phyloP scores from a whole-genome alignment of 1,140 invertebrate species.

The Cydia fagiglandana region DNA sequence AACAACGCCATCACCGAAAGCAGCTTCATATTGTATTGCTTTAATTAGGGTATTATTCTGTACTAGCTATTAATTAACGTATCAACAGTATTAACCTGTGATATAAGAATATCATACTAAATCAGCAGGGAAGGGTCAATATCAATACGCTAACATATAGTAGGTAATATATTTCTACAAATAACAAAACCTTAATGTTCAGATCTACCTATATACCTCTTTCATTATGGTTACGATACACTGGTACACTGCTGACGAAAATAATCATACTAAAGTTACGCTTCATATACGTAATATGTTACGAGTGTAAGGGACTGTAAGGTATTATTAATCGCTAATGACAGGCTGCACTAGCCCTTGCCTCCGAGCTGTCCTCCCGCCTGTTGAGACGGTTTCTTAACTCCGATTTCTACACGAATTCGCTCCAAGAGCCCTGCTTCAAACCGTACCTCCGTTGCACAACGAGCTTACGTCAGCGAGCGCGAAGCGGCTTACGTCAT shows the following conservation, averaged over 20 bases:
- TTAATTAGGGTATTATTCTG: too few species aligned
- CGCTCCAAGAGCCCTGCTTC: conserved; percentile 73
- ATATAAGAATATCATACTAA: too few species aligned
- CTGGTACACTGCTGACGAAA: neutral
- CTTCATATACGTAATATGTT: conserved; percentile 32
- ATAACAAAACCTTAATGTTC: too few species aligned
- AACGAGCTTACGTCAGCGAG: conserved; percentile 78
- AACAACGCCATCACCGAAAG: too few species aligned
- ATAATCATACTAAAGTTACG: neutral
- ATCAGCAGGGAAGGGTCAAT: too few species aligned
- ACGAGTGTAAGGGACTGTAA: conserved; percentile 9
- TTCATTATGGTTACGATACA: neutral
- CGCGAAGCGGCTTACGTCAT: conserved; percentile 77
- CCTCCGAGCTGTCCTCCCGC: conserved; percentile 68
- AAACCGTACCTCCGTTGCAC: conserved; percentile 76
- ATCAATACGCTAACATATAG: too few species aligned
- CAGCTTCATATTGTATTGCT: too few species aligned
- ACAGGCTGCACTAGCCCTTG: conserved; percentile 33
- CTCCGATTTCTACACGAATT: conserved; percentile 74
- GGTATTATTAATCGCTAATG: neutral
- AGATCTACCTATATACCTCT: too few species aligned
- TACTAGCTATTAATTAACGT: too few species aligned
- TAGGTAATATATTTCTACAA: too few species aligned
- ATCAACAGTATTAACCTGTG: too few species aligned
- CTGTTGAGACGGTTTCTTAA: conserved; percentile 68